A percentile compares a stretch with the other conserved stretches of the same genome.
These are phyloP conservation scores for Helarctos malayanus DNA, from an alignment of 2,797 vertebrate species.

Conservation along the genomic window DNA sequence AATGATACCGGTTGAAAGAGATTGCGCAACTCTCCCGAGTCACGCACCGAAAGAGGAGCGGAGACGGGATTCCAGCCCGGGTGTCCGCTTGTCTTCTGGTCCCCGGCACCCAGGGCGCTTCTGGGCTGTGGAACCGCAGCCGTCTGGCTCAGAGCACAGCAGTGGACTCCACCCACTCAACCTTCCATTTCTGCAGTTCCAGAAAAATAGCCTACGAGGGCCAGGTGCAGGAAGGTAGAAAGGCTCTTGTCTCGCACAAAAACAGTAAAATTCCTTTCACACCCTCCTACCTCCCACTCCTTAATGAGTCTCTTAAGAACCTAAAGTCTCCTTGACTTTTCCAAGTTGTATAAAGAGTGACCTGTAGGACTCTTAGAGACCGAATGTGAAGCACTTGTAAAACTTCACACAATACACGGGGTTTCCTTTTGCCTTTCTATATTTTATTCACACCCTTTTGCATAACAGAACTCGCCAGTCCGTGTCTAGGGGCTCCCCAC, in stretches of 20 bases:
- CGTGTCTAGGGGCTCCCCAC: not conserved
- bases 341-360: conserved; percentile 77
- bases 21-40: not conserved
- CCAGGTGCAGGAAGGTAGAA: conserved; percentile 53
- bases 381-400: conserved; percentile 68
- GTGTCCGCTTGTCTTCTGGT: not conserved
- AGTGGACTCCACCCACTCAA: not conserved
- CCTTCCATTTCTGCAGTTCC: not conserved
- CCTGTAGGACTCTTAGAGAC: conserved; percentile 76
- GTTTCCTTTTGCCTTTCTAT: conserved; percentile 81
- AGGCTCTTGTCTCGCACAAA: conserved; percentile 63
- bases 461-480: not conserved
- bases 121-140: no score
- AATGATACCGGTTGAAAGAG: not conserved
- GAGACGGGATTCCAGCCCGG: not conserved
- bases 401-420: conserved; percentile 77
- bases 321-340: conserved; percentile 81
- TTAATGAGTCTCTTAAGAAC: conserved; percentile 75
- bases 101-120: not conserved
- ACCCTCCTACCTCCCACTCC: conserved; percentile 8
- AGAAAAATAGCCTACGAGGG: conserved; percentile 29
- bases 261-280: conserved; percentile 76
- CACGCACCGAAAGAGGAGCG: not conserved
- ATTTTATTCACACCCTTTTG: conserved; percentile 35
- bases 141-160: not conserved